Base-by-base conservation (phyloP, 2,113 vertebrate species). In the Nannobrachium achirus region DNA sequence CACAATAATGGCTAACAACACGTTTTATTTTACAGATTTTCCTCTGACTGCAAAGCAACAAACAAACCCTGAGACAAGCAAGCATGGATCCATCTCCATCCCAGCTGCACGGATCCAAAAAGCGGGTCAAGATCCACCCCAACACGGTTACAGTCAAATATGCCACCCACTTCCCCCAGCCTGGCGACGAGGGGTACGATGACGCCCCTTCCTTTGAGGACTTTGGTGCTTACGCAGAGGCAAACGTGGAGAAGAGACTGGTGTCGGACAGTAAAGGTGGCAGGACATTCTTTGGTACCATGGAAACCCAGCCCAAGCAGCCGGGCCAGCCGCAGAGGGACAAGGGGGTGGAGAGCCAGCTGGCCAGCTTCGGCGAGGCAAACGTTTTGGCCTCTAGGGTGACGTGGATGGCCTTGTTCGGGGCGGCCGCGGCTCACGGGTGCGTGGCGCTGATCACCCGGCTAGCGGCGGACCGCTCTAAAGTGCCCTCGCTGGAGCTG, bases 51-150 rank as follows among this genome's bases (percentile, higher is more conserved):
- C 68, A 69, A 72, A 72, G 67, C 25, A 33, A 33, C 25, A 33
- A 33, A 33, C 25, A 33, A 33, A 4, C 25, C 25, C 25, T 33
- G 25, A 33, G 6, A 4, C 25, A 33, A n/a, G n/a, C 58, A 75
- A 84, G 94, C 90, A 98, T 98, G 97, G 95, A 98, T 87, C 83
- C 53, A 0, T 90, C 95, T 51, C 89, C 92, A 48, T 90, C 93
- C 65, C 92, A 92, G 53, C 92, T 93, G 76, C 91, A 93, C 18
- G 93, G 94, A 63, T 88, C 96, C 62, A 99, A 98, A 89, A 99
- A 99, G 88, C 88, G 93, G 56, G 98, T 99, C 52, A 99, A 99
- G 92, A 98, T 99, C 84, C 96, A 98, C 82, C 97, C 97, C 10
- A 95, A 95, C 80, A 95, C 95, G 5, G 94, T 98, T 60, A 98